Base-by-base conservation (phyloP, 1,140 invertebrate species). In the Chionoecetes opilio region DNA sequence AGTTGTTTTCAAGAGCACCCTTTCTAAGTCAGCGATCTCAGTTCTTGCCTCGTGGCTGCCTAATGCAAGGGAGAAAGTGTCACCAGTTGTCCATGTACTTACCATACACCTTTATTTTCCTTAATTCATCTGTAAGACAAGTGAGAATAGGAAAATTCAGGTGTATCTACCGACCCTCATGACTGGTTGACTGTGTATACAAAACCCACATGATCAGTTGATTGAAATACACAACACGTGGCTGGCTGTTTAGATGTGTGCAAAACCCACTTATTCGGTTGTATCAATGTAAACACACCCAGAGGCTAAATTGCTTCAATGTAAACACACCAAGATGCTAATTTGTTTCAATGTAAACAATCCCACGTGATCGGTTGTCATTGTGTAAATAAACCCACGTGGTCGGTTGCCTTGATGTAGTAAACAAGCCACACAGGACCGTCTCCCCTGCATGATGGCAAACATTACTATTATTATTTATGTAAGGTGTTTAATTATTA, bases 1-100 rank as follows among this genome's bases (percentile, higher is more conserved):
- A 93, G 93, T 86, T 86, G 53, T 93, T 93, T 93, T 86, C 87
- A 53, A 89, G 35, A 88, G 93, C 93, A 93, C 93, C 86, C 93
- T 93, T 93, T 93, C 93, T 93, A 93, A 93, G 93, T 93, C 93
- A 89, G 85, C 29, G 86, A 93, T 93, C 93, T 93, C 93, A 93
- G 93, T 93, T 93, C 88, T 63, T 75, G 63, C 63, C 63, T 75
- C 63, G 63, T 75, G 63, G 63, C n/a, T 26, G 63, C 63, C 63
- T 14, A 17, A 5, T n/a, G 90, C 41, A 63, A 53, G 53, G 53
- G 9, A 46, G 37, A 41, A 89, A 32, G 87, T 9, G 34, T 32
- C 37, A 21, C n/a, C 37, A 53, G 46, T 53, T 53, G 46, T 9
- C 46, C 46, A 53, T 53, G 46, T 53, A 53, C 11, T 53, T 53